These are phyloP conservation scores for Mythimna pallens DNA, from an alignment of 2,888 invertebrate species.

Conservation along the genomic window DNA sequence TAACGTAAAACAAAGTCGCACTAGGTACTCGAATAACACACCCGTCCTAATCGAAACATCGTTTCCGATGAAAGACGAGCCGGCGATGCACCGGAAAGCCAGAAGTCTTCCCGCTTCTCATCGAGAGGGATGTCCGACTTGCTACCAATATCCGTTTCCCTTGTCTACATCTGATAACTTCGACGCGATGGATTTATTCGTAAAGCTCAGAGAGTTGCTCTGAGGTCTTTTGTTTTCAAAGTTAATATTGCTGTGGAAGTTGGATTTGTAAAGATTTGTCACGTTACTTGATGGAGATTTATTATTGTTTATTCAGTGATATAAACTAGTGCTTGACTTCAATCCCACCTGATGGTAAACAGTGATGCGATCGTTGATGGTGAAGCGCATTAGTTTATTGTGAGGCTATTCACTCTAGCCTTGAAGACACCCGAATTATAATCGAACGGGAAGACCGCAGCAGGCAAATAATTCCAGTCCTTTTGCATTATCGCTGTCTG, in stretches of 20 bases:
- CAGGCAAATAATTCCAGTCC: too few species aligned
- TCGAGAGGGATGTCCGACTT: constrained; percentile 61
- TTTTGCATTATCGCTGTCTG: too few species aligned
- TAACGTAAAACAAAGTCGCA: too few species aligned
- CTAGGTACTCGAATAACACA: neutral
- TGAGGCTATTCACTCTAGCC: too few species aligned
- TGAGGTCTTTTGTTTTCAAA: constrained; percentile 21
- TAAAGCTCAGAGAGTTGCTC: neutral
- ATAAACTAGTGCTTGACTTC: too few species aligned
- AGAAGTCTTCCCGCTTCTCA: constrained; percentile 23
- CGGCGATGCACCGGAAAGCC: constrained; percentile 7
- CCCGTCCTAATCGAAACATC: constrained; percentile 3
- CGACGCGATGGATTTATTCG: constrained; percentile 65
- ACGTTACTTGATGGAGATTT: neutral
- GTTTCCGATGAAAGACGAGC: constrained; percentile 22
- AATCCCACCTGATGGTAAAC: too few species aligned
- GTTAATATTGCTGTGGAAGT: constrained; percentile 12
- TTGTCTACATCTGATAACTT: constrained; percentile 60
- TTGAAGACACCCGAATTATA: too few species aligned
- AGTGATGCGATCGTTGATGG: too few species aligned
- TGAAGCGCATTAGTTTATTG: too few species aligned
- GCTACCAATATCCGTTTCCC: constrained; percentile 72
- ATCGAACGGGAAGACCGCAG: too few species aligned
- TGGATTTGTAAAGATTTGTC: constrained; percentile 21
- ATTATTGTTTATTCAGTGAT: too few species aligned